Evolutionary conservation across 2,888 invertebrate genomes (phyloP).

Genomic region (Catotricha subobsoleta): DNA sequence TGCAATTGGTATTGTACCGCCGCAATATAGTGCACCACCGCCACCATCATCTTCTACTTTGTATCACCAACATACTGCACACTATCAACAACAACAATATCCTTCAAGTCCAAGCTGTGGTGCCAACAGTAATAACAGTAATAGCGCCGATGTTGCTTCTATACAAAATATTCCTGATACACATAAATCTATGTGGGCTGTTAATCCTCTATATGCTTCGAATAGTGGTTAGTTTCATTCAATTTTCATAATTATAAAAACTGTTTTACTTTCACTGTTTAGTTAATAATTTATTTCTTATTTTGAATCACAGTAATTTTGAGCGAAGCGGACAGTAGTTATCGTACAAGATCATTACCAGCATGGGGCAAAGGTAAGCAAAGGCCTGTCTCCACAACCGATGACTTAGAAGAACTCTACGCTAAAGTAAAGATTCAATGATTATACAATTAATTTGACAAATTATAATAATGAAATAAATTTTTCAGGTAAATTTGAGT

Average conservation of each 20-base stretch:
- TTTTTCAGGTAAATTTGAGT: slow-evolving; percentile 48
- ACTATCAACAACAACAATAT: slow-evolving; percentile 3
- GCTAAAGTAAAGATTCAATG: slow-evolving; percentile 37
- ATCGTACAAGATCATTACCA: slow-evolving; percentile 47
- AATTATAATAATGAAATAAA: neutral
- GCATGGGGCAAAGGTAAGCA: slow-evolving; percentile 54
- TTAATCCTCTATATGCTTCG: slow-evolving; percentile 34
- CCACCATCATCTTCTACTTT: slow-evolving; percentile 8
- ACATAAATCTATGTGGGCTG: slow-evolving; percentile 15
- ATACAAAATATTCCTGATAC: slow-evolving; percentile 13
- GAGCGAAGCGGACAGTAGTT: slow-evolving; percentile 37
- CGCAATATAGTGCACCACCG: slow-evolving; percentile 13
- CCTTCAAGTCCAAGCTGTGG: slow-evolving; percentile 5
- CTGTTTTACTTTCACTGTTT: neutral
- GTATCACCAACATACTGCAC: slow-evolving; percentile 3
- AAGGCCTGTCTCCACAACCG: slow-evolving; percentile 47
- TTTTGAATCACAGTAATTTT: slow-evolving; percentile 30
- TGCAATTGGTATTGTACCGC: slow-evolving; percentile 10
- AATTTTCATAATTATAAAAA: slow-evolving; percentile 5
- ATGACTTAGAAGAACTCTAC: slow-evolving; percentile 48
- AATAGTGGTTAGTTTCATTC: slow-evolving; percentile 39
- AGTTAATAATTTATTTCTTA: neutral
- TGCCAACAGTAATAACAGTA: slow-evolving; percentile 4
- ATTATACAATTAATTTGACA: neutral
- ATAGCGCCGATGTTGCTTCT: slow-evolving; percentile 5